Evolutionary conservation across 2,888 invertebrate species (phyloP).

Genomic region (Diaperis boleti): DNA sequence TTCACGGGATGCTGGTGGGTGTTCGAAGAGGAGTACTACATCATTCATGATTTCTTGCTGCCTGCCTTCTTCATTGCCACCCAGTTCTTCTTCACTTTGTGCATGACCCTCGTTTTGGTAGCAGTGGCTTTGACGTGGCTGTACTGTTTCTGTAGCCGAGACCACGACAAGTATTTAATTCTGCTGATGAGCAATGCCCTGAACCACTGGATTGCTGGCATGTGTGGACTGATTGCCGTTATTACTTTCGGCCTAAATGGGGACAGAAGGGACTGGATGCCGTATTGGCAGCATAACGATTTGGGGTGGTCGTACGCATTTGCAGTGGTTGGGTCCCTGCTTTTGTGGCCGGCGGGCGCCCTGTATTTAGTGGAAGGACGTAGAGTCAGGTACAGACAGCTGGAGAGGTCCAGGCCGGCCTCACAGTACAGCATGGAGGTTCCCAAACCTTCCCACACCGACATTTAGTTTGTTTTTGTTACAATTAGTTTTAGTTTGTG

Average conservation of each 20-base stretch:
- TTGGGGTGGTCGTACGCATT: constrained; percentile 95
- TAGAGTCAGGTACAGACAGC: constrained; percentile 79
- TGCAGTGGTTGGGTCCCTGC: constrained; percentile 82
- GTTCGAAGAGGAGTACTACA: constrained; percentile 96
- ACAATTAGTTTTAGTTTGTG: constrained; percentile 1
- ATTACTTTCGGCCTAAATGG: constrained; percentile 91
- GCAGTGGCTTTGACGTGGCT: constrained; percentile 80
- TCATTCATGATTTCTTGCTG: constrained; percentile 89
- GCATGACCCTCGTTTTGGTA: constrained; percentile 83
- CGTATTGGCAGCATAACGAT: constrained; percentile 95
- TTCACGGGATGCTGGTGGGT: constrained; percentile 97
- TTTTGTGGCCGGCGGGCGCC: constrained; percentile 81
- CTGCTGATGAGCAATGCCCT: constrained; percentile 81
- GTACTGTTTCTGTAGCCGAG: constrained; percentile 80
- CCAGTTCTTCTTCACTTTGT: constrained; percentile 93
- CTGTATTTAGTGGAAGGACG: constrained; percentile 88
- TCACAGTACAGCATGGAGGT: constrained; percentile 77
- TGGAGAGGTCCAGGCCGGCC: constrained; percentile 77
- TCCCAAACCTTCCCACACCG: constrained; percentile 76
- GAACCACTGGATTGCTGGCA: constrained; percentile 78
- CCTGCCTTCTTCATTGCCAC: constrained; percentile 94
- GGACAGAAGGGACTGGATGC: constrained; percentile 95
- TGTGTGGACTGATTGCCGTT: constrained; percentile 86
- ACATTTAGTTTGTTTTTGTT: constrained; percentile 69
- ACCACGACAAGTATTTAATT: constrained; percentile 82